phyloP scores from a whole-genome alignment of 2,888 invertebrate genomes.

The Drosophila eohydei region DNA sequence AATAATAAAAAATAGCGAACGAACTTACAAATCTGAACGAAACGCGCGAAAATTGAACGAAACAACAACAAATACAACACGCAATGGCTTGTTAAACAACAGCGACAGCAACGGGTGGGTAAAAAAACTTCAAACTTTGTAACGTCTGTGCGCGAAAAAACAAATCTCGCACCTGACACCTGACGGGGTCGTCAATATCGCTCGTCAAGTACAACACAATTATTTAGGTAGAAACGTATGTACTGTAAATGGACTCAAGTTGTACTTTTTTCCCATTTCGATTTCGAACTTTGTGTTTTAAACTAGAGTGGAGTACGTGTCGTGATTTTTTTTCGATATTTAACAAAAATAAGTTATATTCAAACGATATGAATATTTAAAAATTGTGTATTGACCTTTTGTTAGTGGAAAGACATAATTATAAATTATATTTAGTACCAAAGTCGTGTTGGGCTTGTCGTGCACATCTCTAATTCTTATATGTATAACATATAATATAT shows the following conservation, averaged over 20 bases:
- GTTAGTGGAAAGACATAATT: neutral
- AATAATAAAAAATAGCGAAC: slow-evolving; percentile 33
- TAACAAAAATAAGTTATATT: too few species aligned
- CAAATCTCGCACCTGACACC: slow-evolving; percentile 34
- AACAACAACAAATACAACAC: slow-evolving; percentile 11
- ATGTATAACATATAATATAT: too few species aligned
- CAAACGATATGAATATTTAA: too few species aligned
- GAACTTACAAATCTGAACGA: slow-evolving; percentile 41
- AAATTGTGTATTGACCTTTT: neutral
- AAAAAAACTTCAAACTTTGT: slow-evolving; percentile 23
- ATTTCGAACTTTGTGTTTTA: slow-evolving; percentile 31
- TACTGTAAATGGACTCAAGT: slow-evolving; percentile 40
- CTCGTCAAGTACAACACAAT: slow-evolving; percentile 19
- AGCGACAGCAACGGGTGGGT: slow-evolving; percentile 42
- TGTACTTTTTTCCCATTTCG: slow-evolving; percentile 14
- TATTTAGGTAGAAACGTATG: slow-evolving; percentile 21
- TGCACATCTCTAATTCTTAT: neutral
- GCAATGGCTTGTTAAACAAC: slow-evolving; percentile 36
- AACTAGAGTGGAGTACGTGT: neutral
- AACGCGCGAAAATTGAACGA: slow-evolving; percentile 46
- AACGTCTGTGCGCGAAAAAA: slow-evolving; percentile 1
- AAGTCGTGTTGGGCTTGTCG: neutral
- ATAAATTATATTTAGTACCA: neutral
- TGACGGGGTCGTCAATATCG: slow-evolving; percentile 38
- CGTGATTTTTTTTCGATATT: too few species aligned